Evolutionary conservation across 1,140 invertebrate species (phyloP).

Genomic region (Drosophila sp.): DNA sequence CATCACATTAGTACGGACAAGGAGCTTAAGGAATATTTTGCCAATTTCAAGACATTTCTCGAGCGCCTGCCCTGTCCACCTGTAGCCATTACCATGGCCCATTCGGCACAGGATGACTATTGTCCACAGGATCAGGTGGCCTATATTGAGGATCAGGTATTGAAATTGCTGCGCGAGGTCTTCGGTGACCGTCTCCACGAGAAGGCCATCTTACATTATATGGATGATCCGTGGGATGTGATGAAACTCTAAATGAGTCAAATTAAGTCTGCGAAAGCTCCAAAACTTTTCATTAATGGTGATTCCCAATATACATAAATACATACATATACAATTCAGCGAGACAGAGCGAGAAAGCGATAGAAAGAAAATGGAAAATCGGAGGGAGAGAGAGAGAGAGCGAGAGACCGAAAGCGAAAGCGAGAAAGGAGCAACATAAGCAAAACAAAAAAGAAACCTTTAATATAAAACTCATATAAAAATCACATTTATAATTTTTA

Average conservation of each 20-base stretch:
- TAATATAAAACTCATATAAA: slow-evolving; percentile 4
- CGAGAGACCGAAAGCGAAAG: background rate
- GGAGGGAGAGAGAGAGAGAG: background rate
- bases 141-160: slow-evolving; percentile 87
- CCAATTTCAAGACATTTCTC: slow-evolving; percentile 86
- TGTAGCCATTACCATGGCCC: slow-evolving; percentile 90
- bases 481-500: slow-evolving; percentile 8
- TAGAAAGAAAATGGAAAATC: background rate
- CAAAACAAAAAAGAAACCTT: background rate
- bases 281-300: background rate
- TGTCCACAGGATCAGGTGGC: slow-evolving; percentile 91
- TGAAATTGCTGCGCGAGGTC: slow-evolving; percentile 83
- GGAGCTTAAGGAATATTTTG: slow-evolving; percentile 87
- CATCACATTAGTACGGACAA: slow-evolving; percentile 89
- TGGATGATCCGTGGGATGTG: slow-evolving; percentile 81
- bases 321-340: background rate
- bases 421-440: background rate
- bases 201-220: slow-evolving; percentile 76
- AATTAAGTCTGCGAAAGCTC: slow-evolving; percentile 1
- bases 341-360: background rate
- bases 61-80: slow-evolving; percentile 86
- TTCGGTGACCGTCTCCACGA: slow-evolving; percentile 73
- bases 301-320: background rate
- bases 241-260: slow-evolving; percentile 72
- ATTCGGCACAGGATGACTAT: slow-evolving; percentile 94